Evolutionary conservation across 2,797 vertebrate genomes (phyloP), one percentile per base, ranked within the genome.

Genomic region (Cephalopachus bancanus): DNA sequence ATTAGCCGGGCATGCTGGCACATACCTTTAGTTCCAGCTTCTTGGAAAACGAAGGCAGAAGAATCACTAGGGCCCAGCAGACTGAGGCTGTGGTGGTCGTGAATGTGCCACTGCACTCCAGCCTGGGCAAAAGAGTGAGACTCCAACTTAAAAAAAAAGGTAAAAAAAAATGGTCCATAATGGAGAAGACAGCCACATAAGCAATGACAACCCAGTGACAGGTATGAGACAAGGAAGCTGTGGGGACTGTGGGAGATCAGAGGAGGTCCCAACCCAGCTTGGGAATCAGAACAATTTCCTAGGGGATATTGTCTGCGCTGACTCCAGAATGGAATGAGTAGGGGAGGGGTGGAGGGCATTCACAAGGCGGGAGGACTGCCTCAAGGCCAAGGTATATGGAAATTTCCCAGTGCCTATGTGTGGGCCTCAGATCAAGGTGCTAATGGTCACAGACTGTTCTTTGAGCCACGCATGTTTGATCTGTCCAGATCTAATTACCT

Each of bases 401-500:
- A 86, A 69, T 79, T 94, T 64, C 88, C 72, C 93, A 59, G 53
- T n/a, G 59, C n/a, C 3, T 30, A 92, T 51, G 22, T 84, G 22
- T 88, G 59, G 53, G n/a, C 64, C 71, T 96, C 85, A 89, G 79
- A 59, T 51, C 33, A 94, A 67, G 55, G 20, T 69, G 57, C 65
- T 93, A 74, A 89, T 57, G 69, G 88, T 71, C 86, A 85, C 69
- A 89, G 74, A 81, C 37, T 84, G 89, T 69, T 96, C 69, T 76
- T 79, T 81, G 80, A 53, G 80, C 16, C 6, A 12, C 3, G 53
- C 0, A 10, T 67, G 37, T 91, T 94, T 97, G 78, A 76, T 76
- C 49, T 88, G 11, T 76, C 51, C 10, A 26, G 59, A 30, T 93
- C 79, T 97, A 93, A 97, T 88, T 92, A 92, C 20, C 67, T 96